Conservation (phyloP, 2,797 vertebrate genomes). For the Oreochromis mossambicus region DNA sequence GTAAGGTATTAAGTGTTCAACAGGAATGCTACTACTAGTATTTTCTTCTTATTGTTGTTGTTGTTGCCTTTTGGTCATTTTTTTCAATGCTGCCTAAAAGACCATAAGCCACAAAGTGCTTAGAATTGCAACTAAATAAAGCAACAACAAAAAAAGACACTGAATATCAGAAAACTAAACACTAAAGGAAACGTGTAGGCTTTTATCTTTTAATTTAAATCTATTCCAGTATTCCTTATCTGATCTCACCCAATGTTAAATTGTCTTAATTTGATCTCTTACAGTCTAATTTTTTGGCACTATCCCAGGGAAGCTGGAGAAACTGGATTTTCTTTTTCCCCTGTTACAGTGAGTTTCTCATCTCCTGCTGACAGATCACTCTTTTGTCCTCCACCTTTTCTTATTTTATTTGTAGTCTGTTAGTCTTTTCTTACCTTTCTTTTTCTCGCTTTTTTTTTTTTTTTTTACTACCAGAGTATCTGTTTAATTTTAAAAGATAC, state of each 20-base stretch:
- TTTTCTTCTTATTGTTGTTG: not conserved
- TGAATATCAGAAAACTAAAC: not conserved
- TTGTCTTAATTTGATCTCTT: not conserved
- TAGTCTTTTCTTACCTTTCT: not conserved
- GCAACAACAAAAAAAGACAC: not conserved
- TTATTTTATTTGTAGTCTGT: not conserved
- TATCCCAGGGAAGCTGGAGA: not conserved
- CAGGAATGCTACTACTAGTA: not conserved
- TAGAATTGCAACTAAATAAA: not conserved
- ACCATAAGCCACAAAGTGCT: not conserved
- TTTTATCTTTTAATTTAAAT: not conserved
- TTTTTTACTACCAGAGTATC: not conserved
- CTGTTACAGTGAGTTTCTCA: not conserved
- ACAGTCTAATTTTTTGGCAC: not conserved
- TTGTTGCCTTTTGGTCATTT: not conserved
- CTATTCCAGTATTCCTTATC: not conserved
- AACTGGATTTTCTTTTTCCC: not conserved
- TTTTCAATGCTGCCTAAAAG: not conserved
- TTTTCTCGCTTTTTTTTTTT: not conserved
- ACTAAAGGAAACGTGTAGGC: not conserved
- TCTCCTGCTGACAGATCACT: not conserved
- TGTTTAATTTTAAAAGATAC: not conserved
- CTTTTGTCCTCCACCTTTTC: not conserved
- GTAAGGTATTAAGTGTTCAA: not conserved
- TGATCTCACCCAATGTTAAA: not conserved